Conservation (phyloP, 2,113 vertebrate genomes). For the Gallinago jamesoni region DNA sequence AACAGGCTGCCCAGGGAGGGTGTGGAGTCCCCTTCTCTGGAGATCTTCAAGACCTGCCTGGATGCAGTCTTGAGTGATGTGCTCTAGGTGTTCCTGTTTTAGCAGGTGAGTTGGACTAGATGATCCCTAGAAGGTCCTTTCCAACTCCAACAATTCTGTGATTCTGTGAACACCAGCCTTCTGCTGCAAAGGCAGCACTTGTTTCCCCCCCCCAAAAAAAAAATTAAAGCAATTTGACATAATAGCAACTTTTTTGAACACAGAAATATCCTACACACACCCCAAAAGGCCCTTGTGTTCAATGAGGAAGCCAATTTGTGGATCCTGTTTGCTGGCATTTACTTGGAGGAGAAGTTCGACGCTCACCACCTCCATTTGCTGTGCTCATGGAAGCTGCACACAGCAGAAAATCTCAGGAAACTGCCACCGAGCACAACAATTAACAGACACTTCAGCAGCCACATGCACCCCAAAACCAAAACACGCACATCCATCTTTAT, state of each 20-base stretch:
- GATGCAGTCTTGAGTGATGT: no score
- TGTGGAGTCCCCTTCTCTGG: no score
- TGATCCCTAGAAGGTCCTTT: no score
- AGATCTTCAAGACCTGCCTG: no score
- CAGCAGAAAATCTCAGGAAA: not conserved
- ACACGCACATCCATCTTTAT: not conserved
- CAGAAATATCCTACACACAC: not conserved
- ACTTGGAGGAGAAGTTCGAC: not conserved
- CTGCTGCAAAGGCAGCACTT: not conserved
- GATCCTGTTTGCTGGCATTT: not conserved
- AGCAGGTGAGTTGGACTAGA: no score
- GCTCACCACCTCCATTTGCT: not conserved
- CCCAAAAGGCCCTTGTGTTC: not conserved
- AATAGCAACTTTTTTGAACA: not conserved
- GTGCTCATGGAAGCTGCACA: fast-evolving
- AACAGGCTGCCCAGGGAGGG: no score
- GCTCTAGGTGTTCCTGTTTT: no score
- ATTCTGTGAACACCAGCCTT: not conserved
- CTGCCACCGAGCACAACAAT: not conserved
- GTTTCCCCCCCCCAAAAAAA: not conserved
- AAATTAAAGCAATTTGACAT: not conserved
- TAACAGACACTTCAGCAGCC: not conserved
- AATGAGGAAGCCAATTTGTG: not conserved
- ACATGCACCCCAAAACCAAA: not conserved
- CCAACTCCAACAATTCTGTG: no score